Evolutionary conservation across 2,113 vertebrate species (phyloP), one percentile per base, ranked within the genome.

Genomic region (Saguinus imperator): DNA sequence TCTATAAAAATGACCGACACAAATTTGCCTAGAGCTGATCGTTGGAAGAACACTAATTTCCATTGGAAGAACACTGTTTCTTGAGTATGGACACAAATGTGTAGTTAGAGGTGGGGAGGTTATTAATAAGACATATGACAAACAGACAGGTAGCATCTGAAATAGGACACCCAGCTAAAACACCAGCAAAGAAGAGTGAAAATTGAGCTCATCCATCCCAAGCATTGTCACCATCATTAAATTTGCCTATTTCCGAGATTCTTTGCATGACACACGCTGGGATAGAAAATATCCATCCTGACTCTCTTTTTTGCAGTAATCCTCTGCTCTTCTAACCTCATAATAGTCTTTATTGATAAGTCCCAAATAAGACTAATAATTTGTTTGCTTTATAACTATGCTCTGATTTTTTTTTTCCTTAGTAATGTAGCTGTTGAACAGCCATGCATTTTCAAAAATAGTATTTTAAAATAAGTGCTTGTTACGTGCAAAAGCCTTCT

Each of bases 381-480:
- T 64, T 85, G 5, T 86, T 89, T 92, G 21, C 75, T 76, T 93
- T 73, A 35, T n/a, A 81, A 25, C 10, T 64, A 68, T 27, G 23
- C 17, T 85, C 21, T 66, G 72, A 23, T 61, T 84, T 91, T 93
- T 91, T 91, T 91, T 48, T 85, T 82, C 45, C 58, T 70, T 89
- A 77, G 18, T 27, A 87, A 58, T 52, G 6, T 72, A 85, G n/a
- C 52, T 80, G 6, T 73, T 70, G 66, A 84, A 94, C 29, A 83
- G 14, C 20, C 40, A 66, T 72, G 27, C 8, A 57, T 85, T 90
- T 97, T 91, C 50, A 75, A 79, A 84, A 87, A 32, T 57, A 14
- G 2, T 45, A 40, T 89, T 96, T 95, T 80, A 90, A 87, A 93
- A 85, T 61, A 93, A 76, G n/a, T 6, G 70, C 18, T 37, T 94